These are phyloP conservation scores for Drosophila malerkotliana DNA, from an alignment of 1,140 invertebrate species.

Conservation along the genomic window DNA sequence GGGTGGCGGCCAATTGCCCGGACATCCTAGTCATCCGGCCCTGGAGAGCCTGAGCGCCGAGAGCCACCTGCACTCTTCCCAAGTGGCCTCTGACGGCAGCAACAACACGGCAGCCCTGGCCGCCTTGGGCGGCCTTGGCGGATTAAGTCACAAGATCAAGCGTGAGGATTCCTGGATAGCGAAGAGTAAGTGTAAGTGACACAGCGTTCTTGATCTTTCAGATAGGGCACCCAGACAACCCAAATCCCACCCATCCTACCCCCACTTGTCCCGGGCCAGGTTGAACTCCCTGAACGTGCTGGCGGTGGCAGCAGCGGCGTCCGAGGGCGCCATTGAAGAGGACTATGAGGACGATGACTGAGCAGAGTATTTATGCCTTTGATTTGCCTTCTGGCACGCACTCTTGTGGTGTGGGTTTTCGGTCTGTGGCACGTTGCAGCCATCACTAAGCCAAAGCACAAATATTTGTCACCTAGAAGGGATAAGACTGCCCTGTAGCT, in stretches of 20 bases:
- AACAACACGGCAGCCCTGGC: constrained; percentile 76
- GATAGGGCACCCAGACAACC: constrained; percentile 45
- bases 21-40: constrained; percentile 66
- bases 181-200: constrained; percentile 76
- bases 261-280: constrained; percentile 9
- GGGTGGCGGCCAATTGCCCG: constrained; percentile 58
- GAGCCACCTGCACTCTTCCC: constrained; percentile 70
- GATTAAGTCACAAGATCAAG: constrained; percentile 75
- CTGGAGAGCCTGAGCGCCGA: constrained; percentile 70
- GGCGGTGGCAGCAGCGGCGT: constrained; percentile 52
- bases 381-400: constrained; percentile 14
- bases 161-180: constrained; percentile 79
- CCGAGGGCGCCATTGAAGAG: constrained; percentile 57
- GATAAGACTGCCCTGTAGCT: background rate
- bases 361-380: constrained; percentile 33
- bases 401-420: constrained; percentile 8
- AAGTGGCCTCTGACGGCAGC: constrained; percentile 65
- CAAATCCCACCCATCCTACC: constrained; percentile 6
- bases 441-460: constrained; percentile 1
- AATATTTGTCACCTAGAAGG: background rate
- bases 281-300: constrained; percentile 29
- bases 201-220: constrained; percentile 54
- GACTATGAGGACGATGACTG: constrained; percentile 58
- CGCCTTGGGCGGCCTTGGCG: constrained; percentile 65
- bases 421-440: background rate